Evolutionary conservation across 2,113 vertebrate genomes (phyloP), one percentile per base, ranked within the genome.

Genomic region (Myotis davidii): DNA sequence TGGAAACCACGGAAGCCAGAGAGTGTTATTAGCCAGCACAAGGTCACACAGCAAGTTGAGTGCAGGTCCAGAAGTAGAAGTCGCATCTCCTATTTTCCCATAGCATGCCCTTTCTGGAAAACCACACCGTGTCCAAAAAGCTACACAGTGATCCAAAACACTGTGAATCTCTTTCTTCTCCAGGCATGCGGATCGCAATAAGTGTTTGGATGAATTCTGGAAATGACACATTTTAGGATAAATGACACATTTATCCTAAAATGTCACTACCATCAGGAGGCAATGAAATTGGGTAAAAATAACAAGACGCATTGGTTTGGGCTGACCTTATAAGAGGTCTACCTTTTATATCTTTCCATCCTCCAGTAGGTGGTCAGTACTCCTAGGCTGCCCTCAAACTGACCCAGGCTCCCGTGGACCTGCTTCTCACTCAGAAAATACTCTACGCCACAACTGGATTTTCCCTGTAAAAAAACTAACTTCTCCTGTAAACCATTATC

Each of bases 121-220:
- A 9, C 21, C 17, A 70, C 25, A 54, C 27, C 27, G 45, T 86
- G 45, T 83, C 52, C 37, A 79, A 92, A 96, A 94, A 61, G 18
- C 64, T 83, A 94, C 17, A 65, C 13, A 61, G 20, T 81, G 70
- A 73, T 50, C 39, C 48, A 72, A 93, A 84, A 78, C 12, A 77
- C 45, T 88, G 48, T 39, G 92, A 87, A 65, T 85, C 91, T 94
- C 21, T 82, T 88, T 95, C 29, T 92, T 88, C 39, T 90, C 72
- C 37, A 50, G 72, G 42, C 83, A 73, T 17, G n/a, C 54, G 20
- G 25, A 78, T 88, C 59, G 85, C 4, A n/a, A 10, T 86, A 93
- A 83, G 17, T 56, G 5, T 69, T 83, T 20, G 37, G 21, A 70
- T 73, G 21, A 37, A 78, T 54, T 85, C 65, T 90, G 18, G 65